Percentiles rank a stretch among this genome's conserved stretches.
These are phyloP conservation scores for Notolepis coatsorum DNA, from an alignment of 2,797 vertebrate genomes.

Conservation along the genomic window DNA sequence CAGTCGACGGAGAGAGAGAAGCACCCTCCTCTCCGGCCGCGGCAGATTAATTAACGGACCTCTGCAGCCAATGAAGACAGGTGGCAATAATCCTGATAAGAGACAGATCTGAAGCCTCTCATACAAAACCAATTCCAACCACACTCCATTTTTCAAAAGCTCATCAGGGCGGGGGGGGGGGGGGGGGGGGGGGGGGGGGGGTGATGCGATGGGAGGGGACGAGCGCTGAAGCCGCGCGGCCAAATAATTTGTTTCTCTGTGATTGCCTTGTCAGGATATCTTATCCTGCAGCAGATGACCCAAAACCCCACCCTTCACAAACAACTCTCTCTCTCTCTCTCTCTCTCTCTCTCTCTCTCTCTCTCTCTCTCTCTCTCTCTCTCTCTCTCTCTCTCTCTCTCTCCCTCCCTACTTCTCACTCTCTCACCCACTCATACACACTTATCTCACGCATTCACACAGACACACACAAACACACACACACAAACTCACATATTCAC, in stretches of 20 bases:
- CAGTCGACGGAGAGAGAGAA: neutral
- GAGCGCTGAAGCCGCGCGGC: constrained; percentile 71
- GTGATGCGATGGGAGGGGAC: no score
- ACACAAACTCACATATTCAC: constrained; percentile 27
- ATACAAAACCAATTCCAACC: constrained; percentile 84
- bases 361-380: constrained; percentile 1
- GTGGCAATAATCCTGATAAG: constrained; percentile 85
- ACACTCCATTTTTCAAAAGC: constrained; percentile 84
- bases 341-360: constrained; percentile 3
- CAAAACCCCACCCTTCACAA: constrained; percentile 70
- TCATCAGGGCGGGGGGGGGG: constrained; percentile 83
- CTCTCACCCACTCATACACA: constrained; percentile 47
- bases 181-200: no score
- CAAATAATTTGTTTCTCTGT: constrained; percentile 81
- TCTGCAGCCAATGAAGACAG: constrained; percentile 83
- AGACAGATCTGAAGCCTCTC: constrained; percentile 80
- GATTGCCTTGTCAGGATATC: constrained; percentile 85
- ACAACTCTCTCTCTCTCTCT: constrained; percentile 36
- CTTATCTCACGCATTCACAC: constrained; percentile 21
- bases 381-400: neutral
- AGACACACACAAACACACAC: constrained; percentile 12
- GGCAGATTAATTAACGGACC: constrained; percentile 82
- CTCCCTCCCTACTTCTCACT: neutral
- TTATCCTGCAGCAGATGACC: constrained; percentile 81
- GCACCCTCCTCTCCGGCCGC: constrained; percentile 50